Evolutionary conservation across 2,888 invertebrate species (phyloP), one percentile per base, ranked within the genome.

Genomic region (Eudasyphora cyanicolor): DNA sequence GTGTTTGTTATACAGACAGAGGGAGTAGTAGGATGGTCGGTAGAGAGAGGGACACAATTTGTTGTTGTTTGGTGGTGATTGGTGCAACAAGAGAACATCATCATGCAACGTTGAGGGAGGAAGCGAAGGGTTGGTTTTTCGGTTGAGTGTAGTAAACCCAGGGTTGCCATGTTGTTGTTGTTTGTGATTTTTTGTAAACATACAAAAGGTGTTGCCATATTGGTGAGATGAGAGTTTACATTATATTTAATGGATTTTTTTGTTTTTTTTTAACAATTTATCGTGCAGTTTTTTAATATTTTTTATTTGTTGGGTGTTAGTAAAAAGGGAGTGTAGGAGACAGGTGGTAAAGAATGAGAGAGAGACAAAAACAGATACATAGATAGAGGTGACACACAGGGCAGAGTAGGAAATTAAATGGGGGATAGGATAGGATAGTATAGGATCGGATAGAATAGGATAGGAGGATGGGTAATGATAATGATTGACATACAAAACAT

Each of bases 151-250:
- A 42, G 19, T 12, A 67, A 38, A 29, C 64, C 51, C 75, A 81
- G 24, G 69, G 84, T 79, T 81, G 78, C 78, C 81, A 84, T 73
- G 51, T 84, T 77, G 69, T 70, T 19, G 67, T 67, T 54, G 62
- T 69, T 69, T 70, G 14, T 45, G n/a, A n/a, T 45, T 69, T 21
- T 62, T 60, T 38, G 60, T 19, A 42, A 67, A 2, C 60, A 10
- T 27, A 12, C 7, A 27, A 14, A 24, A 51, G 21, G 21, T 57
- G 38, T 27, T 57, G 27, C 57, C 21, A 14, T 24, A 57, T 24
- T 27, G 24, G 12, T 24, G 67, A 12, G 62, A 74, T 74, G 73
- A 32, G 51, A 67, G 64, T 32, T 45, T 60, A 42, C 78, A 76
- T 67, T 64, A 75, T 76, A 24, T 38, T 77, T 82, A 78, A 74